Evolutionary conservation across 92 coral and sea anemone genomes (phyloP), one percentile per base, ranked within the genome.

Genomic region (Palythoa heliodiscus): DNA sequence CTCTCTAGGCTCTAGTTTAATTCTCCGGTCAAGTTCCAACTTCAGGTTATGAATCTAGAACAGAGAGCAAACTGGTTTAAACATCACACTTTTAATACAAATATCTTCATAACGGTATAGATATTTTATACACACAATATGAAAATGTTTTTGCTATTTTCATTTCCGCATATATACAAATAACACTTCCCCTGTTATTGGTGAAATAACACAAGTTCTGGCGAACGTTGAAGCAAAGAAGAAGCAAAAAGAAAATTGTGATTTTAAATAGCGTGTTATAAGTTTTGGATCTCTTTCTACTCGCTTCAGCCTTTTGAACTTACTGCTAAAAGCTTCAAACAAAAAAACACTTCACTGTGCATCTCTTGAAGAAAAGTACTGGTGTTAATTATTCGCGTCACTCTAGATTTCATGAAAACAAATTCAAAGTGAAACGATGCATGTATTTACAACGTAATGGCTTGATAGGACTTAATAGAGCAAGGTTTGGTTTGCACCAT

Each of bases 1-100:
- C 84, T 80, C 84, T 48, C 84, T 80, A 80, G 84, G 84, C 39
- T 80, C 84, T 80, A 80, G 84, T 64, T 80, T 80, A n/a, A 80
- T 80, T 80, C 84, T 80, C 74, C 84, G 70, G 84, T 80, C 84
- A 53, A 80, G 84, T 47, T 66, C 84, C 84, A 80, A 66, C 84
- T 80, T 80, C 60, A 80, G 84, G 84, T 80, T 80, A 80, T 80
- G 84, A 66, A 80, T 80, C 84, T 80, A 80, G 60, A 52, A 80
- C 84, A 80, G 70, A 80, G 84, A 80, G 73, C 73, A 80, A 50
- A 80, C 84, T 80, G 20, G 74, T 80, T 80, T 80, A 64, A 80
- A 80, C 74, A 80, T 80, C 84, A 80, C 84, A 78, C 70, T 78
- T 80, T 80, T 80, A 80, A 80, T 80, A 67, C 9, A 78, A 16